Conservation (phyloP, 2,113 vertebrate species). For the Lichenostomus cassidix region DNA sequence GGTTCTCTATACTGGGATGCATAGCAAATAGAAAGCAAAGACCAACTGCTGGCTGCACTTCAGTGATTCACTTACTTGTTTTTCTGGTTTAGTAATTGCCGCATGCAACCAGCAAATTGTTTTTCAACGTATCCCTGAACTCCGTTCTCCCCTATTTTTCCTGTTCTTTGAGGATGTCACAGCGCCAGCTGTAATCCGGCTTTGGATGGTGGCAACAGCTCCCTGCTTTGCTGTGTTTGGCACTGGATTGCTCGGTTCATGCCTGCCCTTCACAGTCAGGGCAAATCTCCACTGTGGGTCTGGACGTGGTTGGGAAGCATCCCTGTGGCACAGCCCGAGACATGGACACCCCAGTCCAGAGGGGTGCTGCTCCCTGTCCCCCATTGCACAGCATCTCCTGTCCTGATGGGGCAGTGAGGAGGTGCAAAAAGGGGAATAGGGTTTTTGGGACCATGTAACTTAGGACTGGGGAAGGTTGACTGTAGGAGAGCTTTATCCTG, state of each 20-base stretch:
- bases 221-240: background rate
- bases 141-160: background rate
- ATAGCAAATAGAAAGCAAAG: background rate
- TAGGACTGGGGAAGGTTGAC: background rate
- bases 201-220: background rate
- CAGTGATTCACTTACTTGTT: background rate
- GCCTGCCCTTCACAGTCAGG: background rate
- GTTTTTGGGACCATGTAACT: background rate
- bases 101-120: background rate
- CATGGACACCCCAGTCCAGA: accelerated
- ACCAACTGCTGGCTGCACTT: background rate
- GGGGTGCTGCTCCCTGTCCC: background rate
- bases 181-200: background rate
- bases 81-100: conserved; percentile 8
- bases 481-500: background rate
- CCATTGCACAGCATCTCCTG: background rate
- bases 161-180: background rate
- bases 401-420: background rate
- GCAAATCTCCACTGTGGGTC: accelerated
- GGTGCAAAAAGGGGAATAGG: accelerated
- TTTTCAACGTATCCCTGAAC: background rate
- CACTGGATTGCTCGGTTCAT: background rate
- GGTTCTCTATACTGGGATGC: background rate
- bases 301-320: background rate
- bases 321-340: accelerated